A percentile compares a stretch with the other conserved stretches of the same genome.
Conservation (phyloP, 2,888 invertebrate species). For the Cabera pusaria region DNA sequence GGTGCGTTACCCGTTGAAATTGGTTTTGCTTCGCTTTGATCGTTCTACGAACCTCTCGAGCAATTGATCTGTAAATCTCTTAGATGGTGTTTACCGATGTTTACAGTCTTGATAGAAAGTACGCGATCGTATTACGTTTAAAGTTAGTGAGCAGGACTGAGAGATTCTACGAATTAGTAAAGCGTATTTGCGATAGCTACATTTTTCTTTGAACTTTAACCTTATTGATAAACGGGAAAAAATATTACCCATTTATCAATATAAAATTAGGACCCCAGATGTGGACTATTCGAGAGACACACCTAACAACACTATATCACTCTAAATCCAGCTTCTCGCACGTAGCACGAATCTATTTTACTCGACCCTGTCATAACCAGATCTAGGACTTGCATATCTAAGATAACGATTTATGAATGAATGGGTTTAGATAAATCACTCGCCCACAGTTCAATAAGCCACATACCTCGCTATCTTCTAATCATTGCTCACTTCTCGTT, state of each 20-base stretch:
- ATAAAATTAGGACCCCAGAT: no score
- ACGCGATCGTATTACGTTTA: no score
- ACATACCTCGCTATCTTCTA: constrained; percentile 9
- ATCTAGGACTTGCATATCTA: constrained; percentile 17
- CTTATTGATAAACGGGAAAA: no score
- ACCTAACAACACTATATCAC: background rate
- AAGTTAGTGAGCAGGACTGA: no score
- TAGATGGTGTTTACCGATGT: constrained; percentile 4
- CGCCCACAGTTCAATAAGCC: constrained; percentile 20
- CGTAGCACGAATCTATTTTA: constrained; percentile 17
- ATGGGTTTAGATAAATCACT: constrained; percentile 20
- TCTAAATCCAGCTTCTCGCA: constrained; percentile 3
- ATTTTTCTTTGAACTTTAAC: no score
- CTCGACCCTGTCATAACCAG: constrained; percentile 22
- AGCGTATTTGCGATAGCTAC: no score
- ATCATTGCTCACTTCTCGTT: constrained; percentile 12
- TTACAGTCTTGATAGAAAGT: no score
- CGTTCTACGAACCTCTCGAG: no score
- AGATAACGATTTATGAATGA: constrained; percentile 22
- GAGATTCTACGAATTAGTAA: no score
- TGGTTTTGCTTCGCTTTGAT: constrained; percentile 22
- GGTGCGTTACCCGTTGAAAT: constrained; percentile 18
- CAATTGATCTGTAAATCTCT: constrained; percentile 9
- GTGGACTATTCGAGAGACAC: no score
- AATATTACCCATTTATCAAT: no score